These are phyloP conservation scores for Whitmania pigra DNA, from an alignment of 1,140 invertebrate species.

Conservation along the genomic window DNA sequence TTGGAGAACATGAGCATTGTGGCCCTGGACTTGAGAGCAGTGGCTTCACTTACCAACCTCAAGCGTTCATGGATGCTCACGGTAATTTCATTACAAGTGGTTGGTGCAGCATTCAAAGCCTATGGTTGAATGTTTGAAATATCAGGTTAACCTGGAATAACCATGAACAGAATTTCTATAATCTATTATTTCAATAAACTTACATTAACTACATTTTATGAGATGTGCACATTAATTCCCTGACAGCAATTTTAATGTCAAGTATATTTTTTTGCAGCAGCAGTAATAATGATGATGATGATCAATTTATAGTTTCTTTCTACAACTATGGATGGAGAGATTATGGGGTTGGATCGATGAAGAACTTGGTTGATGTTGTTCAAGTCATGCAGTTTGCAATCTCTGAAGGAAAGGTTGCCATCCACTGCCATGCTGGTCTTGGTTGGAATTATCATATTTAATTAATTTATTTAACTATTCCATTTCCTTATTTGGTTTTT, in stretches of 20 bases:
- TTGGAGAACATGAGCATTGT: slow-evolving; percentile 70
- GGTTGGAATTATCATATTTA: slow-evolving; percentile 43
- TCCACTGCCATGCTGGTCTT: slow-evolving; percentile 78
- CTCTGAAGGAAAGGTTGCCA: slow-evolving; percentile 66
- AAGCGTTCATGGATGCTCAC: slow-evolving; percentile 66
- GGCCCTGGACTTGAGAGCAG: slow-evolving; percentile 55
- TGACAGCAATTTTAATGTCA: too few species aligned
- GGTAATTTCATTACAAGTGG: slow-evolving; percentile 45
- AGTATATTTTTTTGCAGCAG: not conserved
- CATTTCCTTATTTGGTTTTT: not conserved
- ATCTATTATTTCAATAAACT: too few species aligned
- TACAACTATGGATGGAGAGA: slow-evolving; percentile 68
- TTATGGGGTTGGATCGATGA: slow-evolving; percentile 63
- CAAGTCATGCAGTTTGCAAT: slow-evolving; percentile 74
- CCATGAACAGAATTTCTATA: too few species aligned
- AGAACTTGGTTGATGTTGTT: slow-evolving; percentile 66
- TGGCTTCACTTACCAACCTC: slow-evolving; percentile 65
- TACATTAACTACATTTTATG: too few species aligned
- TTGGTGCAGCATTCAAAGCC: too few species aligned
- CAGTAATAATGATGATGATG: not conserved
- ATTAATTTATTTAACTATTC: not conserved
- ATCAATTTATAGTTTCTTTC: slow-evolving; percentile 39
- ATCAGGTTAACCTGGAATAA: too few species aligned
- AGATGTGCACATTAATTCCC: too few species aligned
- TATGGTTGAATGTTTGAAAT: too few species aligned